Base-by-base conservation (phyloP, 2,113 vertebrate species). In the Sprattus sprattus region DNA sequence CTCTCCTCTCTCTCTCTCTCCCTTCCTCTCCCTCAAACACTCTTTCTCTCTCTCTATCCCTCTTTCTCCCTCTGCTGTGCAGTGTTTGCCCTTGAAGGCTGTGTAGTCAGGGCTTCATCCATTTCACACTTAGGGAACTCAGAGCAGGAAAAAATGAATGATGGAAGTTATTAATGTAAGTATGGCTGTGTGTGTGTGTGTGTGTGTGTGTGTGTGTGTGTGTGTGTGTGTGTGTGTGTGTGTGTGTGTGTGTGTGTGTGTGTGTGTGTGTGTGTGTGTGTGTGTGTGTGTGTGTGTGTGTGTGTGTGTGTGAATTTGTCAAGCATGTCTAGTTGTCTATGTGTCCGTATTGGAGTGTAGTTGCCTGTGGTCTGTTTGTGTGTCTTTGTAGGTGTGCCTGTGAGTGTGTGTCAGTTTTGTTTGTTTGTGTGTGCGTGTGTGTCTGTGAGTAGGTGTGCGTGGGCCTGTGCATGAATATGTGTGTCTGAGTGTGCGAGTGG, bases 81-180 rank as follows among this genome's bases (percentile, higher is more conserved):
- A 15, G 45, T n/a, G 18, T 50, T 54, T 67, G 84, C 9, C 87
- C 87, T 88, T 88, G 64, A 85, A 87, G 32, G 49, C 32, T 49
- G 45, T 82, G 81, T 4, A 32, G 71, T 78, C 71, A 78, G 71
- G 39, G 13, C 28, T 13, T 39, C 11, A 39, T 39, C 71, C 32
- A 78, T 44, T 78, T 78, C 71, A 15, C 71, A 32, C 71, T 1
- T 78, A 16, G 32, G 13, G 44, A 78, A 9, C 25, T 28, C 10
- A 44, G 28, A 78, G 32, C 71, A 39, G 64, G 64, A 54, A 54
- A 32, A 10, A 32, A 28, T 32, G 64, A 71, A 9, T 28, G 64
- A 9, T 71, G 64, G 64, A n/a, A 15, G 3, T 78, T 78, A 78
- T 78, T 78, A 78, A 16, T 32, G 28, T 5, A 64, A 25, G 60